Conservation (phyloP, 2,888 invertebrate genomes). For the Caenorhabditis japonica region DNA sequence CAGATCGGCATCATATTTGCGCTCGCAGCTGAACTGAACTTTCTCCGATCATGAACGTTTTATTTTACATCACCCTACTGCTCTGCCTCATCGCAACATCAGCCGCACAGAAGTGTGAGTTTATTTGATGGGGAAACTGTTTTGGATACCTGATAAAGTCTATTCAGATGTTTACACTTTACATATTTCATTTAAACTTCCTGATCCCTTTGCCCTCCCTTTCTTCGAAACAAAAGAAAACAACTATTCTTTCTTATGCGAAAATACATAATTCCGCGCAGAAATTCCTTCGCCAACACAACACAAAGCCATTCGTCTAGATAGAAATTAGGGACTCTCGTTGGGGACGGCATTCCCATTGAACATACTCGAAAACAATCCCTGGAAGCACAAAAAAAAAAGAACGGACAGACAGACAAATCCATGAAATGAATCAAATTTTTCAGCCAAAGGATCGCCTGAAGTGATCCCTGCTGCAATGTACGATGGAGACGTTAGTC, state of each 20-base stretch:
- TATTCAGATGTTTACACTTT: too few species aligned
- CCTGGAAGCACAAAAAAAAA: slow-evolving; percentile 10
- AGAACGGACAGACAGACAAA: neutral
- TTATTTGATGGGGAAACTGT: too few species aligned
- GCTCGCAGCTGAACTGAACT: slow-evolving; percentile 43
- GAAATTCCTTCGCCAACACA: slow-evolving; percentile 6
- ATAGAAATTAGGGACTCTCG: slow-evolving; percentile 29
- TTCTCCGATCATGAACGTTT: slow-evolving; percentile 44
- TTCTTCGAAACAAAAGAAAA: too few species aligned
- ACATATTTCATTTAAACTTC: too few species aligned
- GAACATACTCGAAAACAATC: slow-evolving; percentile 21
- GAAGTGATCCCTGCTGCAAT: slow-evolving; percentile 52
- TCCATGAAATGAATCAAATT: neutral
- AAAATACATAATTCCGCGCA: slow-evolving; percentile 35
- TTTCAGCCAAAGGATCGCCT: slow-evolving; percentile 61
- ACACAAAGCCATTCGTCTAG: slow-evolving; percentile 3
- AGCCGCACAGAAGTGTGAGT: slow-evolving; percentile 42
- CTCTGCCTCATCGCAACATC: slow-evolving; percentile 44
- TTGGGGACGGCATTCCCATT: slow-evolving; percentile 8
- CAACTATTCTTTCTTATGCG: neutral
- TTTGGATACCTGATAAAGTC: too few species aligned
- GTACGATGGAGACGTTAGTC: slow-evolving; percentile 51
- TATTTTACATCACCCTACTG: slow-evolving; percentile 40
- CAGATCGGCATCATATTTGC: slow-evolving; percentile 43
- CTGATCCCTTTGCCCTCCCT: too few species aligned